These are phyloP conservation scores for Thalassoma bifasciatum DNA, from an alignment of 2,113 vertebrate species.

Conservation along the genomic window DNA sequence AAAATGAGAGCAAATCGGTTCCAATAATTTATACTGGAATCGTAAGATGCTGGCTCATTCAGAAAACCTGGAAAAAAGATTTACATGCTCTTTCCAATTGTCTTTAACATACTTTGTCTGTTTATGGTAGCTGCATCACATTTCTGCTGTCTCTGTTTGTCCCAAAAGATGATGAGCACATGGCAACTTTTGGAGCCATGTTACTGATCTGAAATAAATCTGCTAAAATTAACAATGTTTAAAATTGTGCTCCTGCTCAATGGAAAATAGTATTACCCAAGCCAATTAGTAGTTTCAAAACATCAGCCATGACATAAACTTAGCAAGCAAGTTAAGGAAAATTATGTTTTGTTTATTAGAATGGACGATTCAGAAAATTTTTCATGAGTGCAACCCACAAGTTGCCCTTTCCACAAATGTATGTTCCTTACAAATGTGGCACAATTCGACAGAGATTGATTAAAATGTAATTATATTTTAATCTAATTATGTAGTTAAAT, in stretches of 20 bases:
- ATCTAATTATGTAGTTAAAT: too few relatives aligned
- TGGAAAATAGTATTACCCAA: too few relatives aligned
- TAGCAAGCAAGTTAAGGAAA: too few relatives aligned
- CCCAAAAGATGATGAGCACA: not conserved
- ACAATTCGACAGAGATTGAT: too few relatives aligned
- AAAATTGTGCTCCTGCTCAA: not conserved
- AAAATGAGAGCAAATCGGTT: not conserved
- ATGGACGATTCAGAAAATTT: too few relatives aligned
- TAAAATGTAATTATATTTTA: too few relatives aligned
- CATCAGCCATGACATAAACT: too few relatives aligned
- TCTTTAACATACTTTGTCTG: slow-evolving; percentile 12
- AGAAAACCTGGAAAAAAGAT: not conserved
- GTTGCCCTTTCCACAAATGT: too few relatives aligned
- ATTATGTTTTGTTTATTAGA: too few relatives aligned
- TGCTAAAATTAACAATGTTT: not conserved
- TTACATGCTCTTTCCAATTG: not conserved
- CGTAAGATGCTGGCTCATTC: slow-evolving; percentile 3
- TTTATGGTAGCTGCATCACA: slow-evolving; percentile 17
- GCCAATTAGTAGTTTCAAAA: too few relatives aligned
- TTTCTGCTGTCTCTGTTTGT: not conserved
- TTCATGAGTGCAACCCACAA: too few relatives aligned
- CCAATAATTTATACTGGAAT: slow-evolving; percentile 18
- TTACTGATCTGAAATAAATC: not conserved
- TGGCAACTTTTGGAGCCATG: not conserved
- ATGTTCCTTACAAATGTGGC: too few relatives aligned